Base-by-base conservation (phyloP, 2,113 vertebrate species). In the Cololabis saira region DNA sequence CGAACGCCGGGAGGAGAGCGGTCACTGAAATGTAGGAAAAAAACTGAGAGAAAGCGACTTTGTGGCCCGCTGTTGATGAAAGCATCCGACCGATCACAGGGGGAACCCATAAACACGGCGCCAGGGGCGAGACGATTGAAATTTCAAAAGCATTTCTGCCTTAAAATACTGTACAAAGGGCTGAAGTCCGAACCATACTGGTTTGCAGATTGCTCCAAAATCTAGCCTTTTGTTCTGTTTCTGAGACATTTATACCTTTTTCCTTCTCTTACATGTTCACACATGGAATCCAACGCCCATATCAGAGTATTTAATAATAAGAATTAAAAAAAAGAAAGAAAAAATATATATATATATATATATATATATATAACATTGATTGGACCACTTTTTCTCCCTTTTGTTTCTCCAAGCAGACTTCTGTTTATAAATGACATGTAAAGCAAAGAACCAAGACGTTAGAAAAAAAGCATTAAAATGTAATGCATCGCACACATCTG, bases 131-230 rank as follows among this genome's bases (percentile, higher is more conserved):
- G 17, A 62, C 54, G 72, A 30, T 74, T 27, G n/a, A 53, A 4
- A 21, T 52, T 86, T 87, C 75, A 85, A 86, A 83, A 80, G 83
- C 76, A 56, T 82, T 85, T 85, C 78, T 63, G 85, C 83, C 79
- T 80, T 61, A 9, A 74, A 64, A 85, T 68, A 73, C 62, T 78
- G 71, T 55, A 74, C 72, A 80, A 53, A 33, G 57, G 43, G 66
- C 54, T 81, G 75, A 72, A 45, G 21, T 82, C 43, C 67, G 54
- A 52, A 68, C 9, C 50, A 44, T 59, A 0, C 57, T 52, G 22
- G 24, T 59, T 70, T 84, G 73, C 89, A 88, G 80, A 86, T 62
- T 37, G 10, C 33, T n/a, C 33, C 5, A 37, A 37, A 37, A 7
- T 37, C 33, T 11, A 4, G 10, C 33, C 10, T 37, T 37, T 27